phyloP scores from a whole-genome alignment of 2,797 vertebrate species.

The Leptatherina wallacei region DNA sequence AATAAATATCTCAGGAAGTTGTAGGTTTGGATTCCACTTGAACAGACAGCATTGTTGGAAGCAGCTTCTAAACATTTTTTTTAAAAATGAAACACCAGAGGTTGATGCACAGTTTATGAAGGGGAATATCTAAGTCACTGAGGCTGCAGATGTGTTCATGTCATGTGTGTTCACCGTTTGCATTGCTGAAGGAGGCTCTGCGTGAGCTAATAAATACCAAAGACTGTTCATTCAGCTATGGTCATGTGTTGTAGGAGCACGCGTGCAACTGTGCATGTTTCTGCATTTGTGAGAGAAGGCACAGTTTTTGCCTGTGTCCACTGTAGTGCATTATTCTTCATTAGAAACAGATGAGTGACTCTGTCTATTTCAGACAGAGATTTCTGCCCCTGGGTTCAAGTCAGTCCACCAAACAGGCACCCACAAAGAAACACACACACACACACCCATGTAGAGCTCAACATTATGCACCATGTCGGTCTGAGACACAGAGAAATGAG shows the following conservation, averaged over 20 bases:
- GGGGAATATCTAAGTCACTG: background rate
- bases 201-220: constrained; percentile 26
- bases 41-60: background rate
- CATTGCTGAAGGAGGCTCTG: background rate
- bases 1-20: background rate
- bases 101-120: background rate
- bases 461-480: constrained; percentile 41
- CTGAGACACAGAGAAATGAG: constrained; percentile 39
- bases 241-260: constrained; percentile 19
- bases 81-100: too few relatives aligned
- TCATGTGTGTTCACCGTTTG: background rate
- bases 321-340: constrained; percentile 77
- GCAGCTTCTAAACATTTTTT: background rate
- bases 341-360: constrained; percentile 81
- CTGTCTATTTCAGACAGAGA: constrained; percentile 66
- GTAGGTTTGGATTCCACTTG: background rate
- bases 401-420: constrained; percentile 62
- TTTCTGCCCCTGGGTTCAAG: constrained; percentile 71
- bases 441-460: constrained; percentile 14
- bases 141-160: background rate
- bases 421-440: constrained; percentile 36
- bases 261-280: constrained; percentile 11
- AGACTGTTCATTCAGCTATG: constrained; percentile 44
- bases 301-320: constrained; percentile 64
- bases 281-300: constrained; percentile 14